Evolutionary conservation across 2,888 invertebrate species (phyloP).

Genomic region (Campoplex nolae): DNA sequence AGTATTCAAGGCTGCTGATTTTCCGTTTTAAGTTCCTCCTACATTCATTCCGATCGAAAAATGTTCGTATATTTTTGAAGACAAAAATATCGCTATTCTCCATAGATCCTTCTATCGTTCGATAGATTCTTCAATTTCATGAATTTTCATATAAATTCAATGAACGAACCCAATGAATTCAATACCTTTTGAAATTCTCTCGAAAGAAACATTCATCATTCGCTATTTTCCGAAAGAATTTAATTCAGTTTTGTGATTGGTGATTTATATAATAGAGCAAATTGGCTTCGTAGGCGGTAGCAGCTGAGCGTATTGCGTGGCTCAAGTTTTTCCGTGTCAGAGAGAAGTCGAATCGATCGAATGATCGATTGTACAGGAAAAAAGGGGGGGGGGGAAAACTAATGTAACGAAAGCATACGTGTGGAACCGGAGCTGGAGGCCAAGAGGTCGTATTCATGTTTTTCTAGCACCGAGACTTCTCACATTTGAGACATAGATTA

Average conservation of each 20-base stretch:
- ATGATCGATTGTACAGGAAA: constrained; percentile 55
- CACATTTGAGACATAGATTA: not conserved
- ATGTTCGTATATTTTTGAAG: not conserved
- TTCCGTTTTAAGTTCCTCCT: not conserved
- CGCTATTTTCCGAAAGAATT: constrained; percentile 12
- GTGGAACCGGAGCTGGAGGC: constrained; percentile 35
- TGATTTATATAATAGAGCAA: constrained; percentile 23
- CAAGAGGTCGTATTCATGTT: constrained; percentile 4
- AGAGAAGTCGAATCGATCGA: constrained; percentile 27
- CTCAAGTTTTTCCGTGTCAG: constrained; percentile 21
- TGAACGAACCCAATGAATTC: not conserved
- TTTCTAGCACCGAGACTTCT: not conserved
- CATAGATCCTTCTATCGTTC: no score
- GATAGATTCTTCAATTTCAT: no score
- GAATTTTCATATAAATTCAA: not conserved
- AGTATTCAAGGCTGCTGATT: constrained; percentile 22
- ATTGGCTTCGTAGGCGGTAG: constrained; percentile 13
- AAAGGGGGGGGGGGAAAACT: not conserved
- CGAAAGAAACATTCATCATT: constrained; percentile 7
- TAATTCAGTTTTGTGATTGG: constrained; percentile 22
- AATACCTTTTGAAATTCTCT: not conserved
- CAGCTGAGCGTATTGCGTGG: not conserved
- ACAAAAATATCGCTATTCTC: no score
- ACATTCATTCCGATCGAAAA: not conserved
- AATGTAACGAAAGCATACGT: constrained; percentile 43